Base-by-base conservation (phyloP, 1,140 invertebrate genomes). In the Chlorops oryzae region DNA sequence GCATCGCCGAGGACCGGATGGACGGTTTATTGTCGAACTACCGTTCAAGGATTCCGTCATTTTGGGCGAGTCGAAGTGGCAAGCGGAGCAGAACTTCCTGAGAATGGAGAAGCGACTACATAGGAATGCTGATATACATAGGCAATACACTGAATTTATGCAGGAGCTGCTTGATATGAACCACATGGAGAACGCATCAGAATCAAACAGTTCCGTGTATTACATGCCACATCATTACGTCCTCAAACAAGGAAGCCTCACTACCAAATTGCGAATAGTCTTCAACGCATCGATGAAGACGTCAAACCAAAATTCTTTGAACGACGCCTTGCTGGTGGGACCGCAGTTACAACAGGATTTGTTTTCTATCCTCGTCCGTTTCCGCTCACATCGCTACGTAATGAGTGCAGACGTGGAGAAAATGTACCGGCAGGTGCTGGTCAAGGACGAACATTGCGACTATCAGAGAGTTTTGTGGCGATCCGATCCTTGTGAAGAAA, bases 391-490 rank as follows among this genome's bases (percentile, higher is more conserved):
- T 50, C 23, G 49, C 15, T 56, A 56, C 28, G 49, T 49, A 2
- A 50, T 54, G 17, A 27, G 37, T 1, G 56, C 57, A 5, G 57
- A 59, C 21, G 54, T 62, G 10, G 35, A 39, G 4, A 53, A 56
- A 22, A 59, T 62, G 55, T 62, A 51, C 23, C 37, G 55, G 13
- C 53, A 58, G 41, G 53, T 62, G 12, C n/a, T 24, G 3, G 34
- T 59, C 20, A 32, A 58, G 18, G 18, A 27, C 15, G 20, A 51
- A 21, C 5, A 5, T 2, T 25, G 34, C 13, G 45, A 59, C 18
- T 59, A 51, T 49, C 70, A 73, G 50, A 45, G 65, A 40, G 68
- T 74, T 6, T 13, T 71, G 6, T 73, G 72, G 73, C 49, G 72
- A 12, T n/a, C 56, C 15, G 24, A 57, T 17, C n/a, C 52, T 13